Conservation (phyloP, 2,113 vertebrate species). For the Oenanthe melanoleuca region DNA sequence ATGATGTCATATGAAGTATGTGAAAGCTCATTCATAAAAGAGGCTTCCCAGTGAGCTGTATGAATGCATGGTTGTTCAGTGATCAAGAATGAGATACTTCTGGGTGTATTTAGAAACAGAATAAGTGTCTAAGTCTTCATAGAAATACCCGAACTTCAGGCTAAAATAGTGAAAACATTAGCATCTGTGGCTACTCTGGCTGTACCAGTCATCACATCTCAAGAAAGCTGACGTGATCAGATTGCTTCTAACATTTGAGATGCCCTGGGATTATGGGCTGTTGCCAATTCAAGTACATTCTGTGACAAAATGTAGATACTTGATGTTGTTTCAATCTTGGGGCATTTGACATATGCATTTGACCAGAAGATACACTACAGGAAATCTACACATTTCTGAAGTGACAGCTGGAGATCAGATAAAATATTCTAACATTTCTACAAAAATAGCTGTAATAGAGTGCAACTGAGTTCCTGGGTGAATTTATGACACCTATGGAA, state of each 20-base stretch:
- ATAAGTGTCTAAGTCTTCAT: not conserved
- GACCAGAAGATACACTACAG: not conserved
- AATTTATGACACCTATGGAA: not conserved
- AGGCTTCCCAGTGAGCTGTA: not conserved
- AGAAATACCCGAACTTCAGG: not conserved
- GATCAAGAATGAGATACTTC: not conserved
- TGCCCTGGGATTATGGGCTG: not conserved
- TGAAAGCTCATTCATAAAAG: not conserved
- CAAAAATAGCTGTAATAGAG: not conserved
- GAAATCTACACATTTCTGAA: not conserved
- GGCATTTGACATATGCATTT: rapidly evolving
- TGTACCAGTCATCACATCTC: not conserved
- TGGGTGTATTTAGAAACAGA: not conserved
- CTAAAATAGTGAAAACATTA: not conserved
- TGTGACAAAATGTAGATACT: not conserved
- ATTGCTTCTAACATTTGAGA: not conserved
- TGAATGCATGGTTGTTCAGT: not conserved
- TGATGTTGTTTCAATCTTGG: not conserved
- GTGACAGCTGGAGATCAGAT: not conserved
- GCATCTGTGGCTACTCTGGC: not conserved
- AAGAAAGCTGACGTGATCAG: not conserved
- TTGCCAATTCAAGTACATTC: not conserved
- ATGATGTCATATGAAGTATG: not conserved
- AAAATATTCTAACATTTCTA: not conserved
- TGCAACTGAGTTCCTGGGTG: not conserved